Evolutionary conservation across 2,888 invertebrate species (phyloP).

Genomic region (Papilio gigon): DNA sequence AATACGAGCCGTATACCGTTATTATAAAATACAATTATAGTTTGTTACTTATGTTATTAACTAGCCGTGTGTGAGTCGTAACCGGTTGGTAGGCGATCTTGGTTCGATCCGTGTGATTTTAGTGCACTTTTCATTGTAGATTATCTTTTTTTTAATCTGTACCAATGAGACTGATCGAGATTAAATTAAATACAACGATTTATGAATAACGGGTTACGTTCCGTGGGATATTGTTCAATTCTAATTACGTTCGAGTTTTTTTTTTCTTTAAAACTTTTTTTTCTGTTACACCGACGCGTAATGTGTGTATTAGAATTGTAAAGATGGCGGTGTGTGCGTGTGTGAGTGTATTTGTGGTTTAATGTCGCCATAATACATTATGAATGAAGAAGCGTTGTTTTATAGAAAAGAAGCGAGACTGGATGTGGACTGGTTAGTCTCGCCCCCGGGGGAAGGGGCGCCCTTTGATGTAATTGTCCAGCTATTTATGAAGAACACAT

Average conservation of each 20-base stretch:
- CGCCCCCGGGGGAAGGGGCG: slow-evolving; percentile 68
- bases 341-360: slow-evolving; percentile 58
- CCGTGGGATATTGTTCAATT: slow-evolving; percentile 34
- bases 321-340: slow-evolving; percentile 55
- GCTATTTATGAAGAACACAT: slow-evolving; percentile 61
- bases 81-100: slow-evolving; percentile 58
- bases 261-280: background rate
- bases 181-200: slow-evolving; percentile 41
- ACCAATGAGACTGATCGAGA: slow-evolving; percentile 39
- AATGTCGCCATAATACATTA: slow-evolving; percentile 75
- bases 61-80: slow-evolving; percentile 52
- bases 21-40: slow-evolving; percentile 64
- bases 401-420: slow-evolving; percentile 71
- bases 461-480: slow-evolving; percentile 75
- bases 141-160: slow-evolving; percentile 46
- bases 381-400: slow-evolving; percentile 78
- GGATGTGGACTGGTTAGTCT: slow-evolving; percentile 71
- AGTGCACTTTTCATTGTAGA: slow-evolving; percentile 61
- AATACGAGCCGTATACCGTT: slow-evolving; percentile 68
- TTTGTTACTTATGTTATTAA: slow-evolving; percentile 56
- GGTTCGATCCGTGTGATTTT: slow-evolving; percentile 65
- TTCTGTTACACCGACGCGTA: slow-evolving; percentile 14
- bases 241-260: background rate
- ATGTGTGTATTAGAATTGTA: slow-evolving; percentile 49
- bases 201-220: slow-evolving; percentile 34